phyloP scores from a whole-genome alignment of 2,888 invertebrate genomes.

The Prostheceraeus crozeri region DNA sequence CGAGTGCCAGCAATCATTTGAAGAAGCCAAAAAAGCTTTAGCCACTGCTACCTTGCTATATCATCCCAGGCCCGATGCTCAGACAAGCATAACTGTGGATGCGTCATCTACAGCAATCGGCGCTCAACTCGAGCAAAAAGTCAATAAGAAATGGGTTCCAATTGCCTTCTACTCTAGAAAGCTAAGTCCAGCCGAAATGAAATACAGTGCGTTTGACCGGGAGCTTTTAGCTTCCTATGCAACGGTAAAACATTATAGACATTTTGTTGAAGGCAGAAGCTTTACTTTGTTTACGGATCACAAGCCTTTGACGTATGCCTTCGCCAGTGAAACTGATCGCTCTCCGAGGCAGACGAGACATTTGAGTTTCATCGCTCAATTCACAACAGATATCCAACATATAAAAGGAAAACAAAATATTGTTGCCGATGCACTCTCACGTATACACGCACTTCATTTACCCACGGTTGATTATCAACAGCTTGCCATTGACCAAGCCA shows the following conservation, averaged over 20 bases:
- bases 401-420: slow-evolving; percentile 8
- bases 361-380: slow-evolving; percentile 13
- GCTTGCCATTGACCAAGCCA: no score
- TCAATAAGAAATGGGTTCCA: slow-evolving; percentile 35
- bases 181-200: not conserved
- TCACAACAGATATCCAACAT: slow-evolving; percentile 11
- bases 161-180: slow-evolving; percentile 39
- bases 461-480: no score
- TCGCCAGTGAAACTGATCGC: slow-evolving; percentile 44
- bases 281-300: slow-evolving; percentile 46
- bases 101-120: slow-evolving; percentile 23
- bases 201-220: slow-evolving; percentile 29
- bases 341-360: slow-evolving; percentile 12
- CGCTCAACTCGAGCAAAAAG: slow-evolving; percentile 14
- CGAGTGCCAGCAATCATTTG: slow-evolving; percentile 3
- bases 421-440: slow-evolving; percentile 33
- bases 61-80: not conserved
- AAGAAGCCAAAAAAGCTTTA: slow-evolving; percentile 12
- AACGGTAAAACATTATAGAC: slow-evolving; percentile 38
- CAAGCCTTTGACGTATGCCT: slow-evolving; percentile 46
- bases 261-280: slow-evolving; percentile 47
- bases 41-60: not conserved
- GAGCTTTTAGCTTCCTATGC: slow-evolving; percentile 26
- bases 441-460: no score
- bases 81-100: slow-evolving; percentile 4